Percentiles rank a stretch among this genome's conserved stretches.
Evolutionary conservation across 2,797 vertebrate genomes (phyloP).

Genomic region (Podarcis siculus): DNA sequence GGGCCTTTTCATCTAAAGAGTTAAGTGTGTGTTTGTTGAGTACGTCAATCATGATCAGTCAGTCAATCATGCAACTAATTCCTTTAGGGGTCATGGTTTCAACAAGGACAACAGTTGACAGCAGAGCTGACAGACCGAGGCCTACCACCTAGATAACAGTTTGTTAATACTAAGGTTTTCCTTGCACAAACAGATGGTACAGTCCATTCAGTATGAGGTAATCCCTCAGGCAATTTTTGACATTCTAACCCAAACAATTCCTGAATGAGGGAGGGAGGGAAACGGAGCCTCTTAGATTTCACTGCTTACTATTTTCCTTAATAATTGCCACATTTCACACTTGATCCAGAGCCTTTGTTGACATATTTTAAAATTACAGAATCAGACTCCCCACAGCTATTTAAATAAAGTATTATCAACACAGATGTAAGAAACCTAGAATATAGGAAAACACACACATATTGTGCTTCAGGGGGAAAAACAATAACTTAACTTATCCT

Average conservation of each 20-base stretch:
- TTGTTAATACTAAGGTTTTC: slow-evolving; percentile 59
- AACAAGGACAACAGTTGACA: slow-evolving; percentile 65
- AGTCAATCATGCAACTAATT: slow-evolving; percentile 72
- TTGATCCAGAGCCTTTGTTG: slow-evolving; percentile 14
- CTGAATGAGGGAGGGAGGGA: slow-evolving; percentile 43
- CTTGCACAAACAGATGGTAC: slow-evolving; percentile 58
- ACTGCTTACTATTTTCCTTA: slow-evolving; percentile 36
- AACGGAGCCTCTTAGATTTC: slow-evolving; percentile 46
- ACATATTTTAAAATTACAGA: slow-evolving; percentile 6
- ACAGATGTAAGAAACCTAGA: not conserved
- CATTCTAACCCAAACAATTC: slow-evolving; percentile 64
- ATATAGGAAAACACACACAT: not conserved
- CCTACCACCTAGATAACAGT: slow-evolving; percentile 59
- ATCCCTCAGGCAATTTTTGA: slow-evolving; percentile 59
- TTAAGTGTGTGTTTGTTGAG: slow-evolving; percentile 59
- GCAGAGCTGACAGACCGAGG: slow-evolving; percentile 64
- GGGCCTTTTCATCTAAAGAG: slow-evolving; percentile 56
- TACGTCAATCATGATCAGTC: slow-evolving; percentile 69
- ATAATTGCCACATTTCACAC: slow-evolving; percentile 30
- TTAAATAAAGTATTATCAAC: slow-evolving; percentile 17
- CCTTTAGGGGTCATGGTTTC: slow-evolving; percentile 70
- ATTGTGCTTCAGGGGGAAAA: not conserved
- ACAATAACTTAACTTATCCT: not conserved
- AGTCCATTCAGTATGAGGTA: slow-evolving; percentile 53
- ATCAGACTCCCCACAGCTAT: not conserved